A percentile compares a stretch with the other conserved stretches of the same genome.
Evolutionary conservation across 2,113 vertebrate genomes (phyloP).

Genomic region (Chlamydotis undulata): DNA sequence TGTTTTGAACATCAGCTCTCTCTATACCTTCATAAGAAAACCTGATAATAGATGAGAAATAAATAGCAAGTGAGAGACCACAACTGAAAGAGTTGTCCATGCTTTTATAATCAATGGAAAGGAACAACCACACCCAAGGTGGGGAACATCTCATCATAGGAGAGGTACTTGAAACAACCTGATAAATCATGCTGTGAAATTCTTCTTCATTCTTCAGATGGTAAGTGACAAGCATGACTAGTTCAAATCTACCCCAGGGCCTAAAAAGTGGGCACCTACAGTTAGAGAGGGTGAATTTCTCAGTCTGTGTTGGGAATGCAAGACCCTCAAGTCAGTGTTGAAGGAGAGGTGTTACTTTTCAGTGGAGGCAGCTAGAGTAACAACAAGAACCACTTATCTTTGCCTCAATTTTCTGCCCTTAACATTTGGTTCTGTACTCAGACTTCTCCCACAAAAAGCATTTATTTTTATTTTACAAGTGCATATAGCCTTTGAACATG

Average conservation of each 20-base stretch:
- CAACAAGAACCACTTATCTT: not conserved
- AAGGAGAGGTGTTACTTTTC: not conserved
- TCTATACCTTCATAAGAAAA: not conserved
- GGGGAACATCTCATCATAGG: not conserved
- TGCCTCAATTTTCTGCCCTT: not conserved
- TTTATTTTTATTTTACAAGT: not conserved
- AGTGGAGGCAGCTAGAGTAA: not conserved
- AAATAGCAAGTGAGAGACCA: not conserved
- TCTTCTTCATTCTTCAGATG: not conserved
- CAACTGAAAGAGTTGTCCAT: not conserved
- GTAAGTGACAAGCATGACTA: not conserved
- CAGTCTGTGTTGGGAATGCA: not conserved
- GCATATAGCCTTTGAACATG: not conserved
- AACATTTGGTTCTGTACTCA: not conserved
- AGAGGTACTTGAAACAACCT: not conserved
- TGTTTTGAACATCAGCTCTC: not conserved
- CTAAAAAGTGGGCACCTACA: not conserved
- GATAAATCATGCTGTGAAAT: not conserved
- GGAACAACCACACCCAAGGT: not conserved
- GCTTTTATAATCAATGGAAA: not conserved
- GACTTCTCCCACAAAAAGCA: not conserved
- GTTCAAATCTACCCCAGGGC: not conserved
- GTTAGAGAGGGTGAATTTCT: not conserved
- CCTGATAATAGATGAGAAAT: not conserved
- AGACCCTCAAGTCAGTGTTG: not conserved